Base-by-base conservation (phyloP, 2,888 invertebrate species). In the Heliconius erato region DNA sequence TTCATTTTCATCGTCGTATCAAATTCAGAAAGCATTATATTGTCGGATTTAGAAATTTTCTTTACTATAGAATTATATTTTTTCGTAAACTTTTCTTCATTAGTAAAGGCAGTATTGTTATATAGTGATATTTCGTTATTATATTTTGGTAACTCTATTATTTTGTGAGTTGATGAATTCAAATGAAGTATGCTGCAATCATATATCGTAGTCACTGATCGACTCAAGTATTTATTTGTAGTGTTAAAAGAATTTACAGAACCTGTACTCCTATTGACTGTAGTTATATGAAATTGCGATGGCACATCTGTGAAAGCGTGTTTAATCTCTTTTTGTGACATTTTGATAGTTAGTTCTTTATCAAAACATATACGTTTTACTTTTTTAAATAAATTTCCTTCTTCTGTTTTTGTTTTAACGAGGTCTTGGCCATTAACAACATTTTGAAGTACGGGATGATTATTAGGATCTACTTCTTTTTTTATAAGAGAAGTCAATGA, bases 1-100 rank as follows among this genome's bases (percentile, higher is more conserved):
- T 96, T 96, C 83, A 94, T 90, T 89, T 91, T 94, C 79, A 95
- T 84, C 65, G 90, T 79, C 3, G 91, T 89, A 84, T 94, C 93
- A 80, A 88, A 89, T 77, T 84, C 81, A 68, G 32, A 54, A 12
- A 84, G 77, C 40, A 23, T 19, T 11, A 40, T 44, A 71, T 67
- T 82, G 7, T 80, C 74, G 2, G 32, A n/a, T 74, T 78, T 40
- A 16, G 26, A 19, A 23, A 44, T 49, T 19, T 77, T 77, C 44
- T 69, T 77, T 26, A 23, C 44, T 59, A 40, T 3, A 63, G 1
- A 23, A n/a, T 28, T 59, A 16, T 32, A 32, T 19, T 40, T 80
- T 85, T 82, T 79, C 40, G 65, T 80, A 83, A 79, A 84, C 82
- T 74, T 74, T 68, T 82, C 84, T 85, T 76, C 9, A 82, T 79